These are phyloP conservation scores for Pristionchus maxplancki DNA, from an alignment of 2,888 invertebrate species.

Conservation along the genomic window DNA sequence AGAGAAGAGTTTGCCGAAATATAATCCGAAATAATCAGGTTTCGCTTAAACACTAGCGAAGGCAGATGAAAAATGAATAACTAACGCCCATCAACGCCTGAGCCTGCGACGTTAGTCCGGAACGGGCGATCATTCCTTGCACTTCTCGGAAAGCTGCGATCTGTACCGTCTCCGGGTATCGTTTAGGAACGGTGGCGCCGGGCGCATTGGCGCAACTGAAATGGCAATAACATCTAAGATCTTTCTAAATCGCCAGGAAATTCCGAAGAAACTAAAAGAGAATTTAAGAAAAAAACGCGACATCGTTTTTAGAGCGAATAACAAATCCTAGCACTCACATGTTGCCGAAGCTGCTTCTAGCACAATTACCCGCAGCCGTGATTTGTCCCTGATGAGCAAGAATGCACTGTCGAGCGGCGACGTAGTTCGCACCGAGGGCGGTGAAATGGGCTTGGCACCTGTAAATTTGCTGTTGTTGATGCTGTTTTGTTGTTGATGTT, in stretches of 20 bases:
- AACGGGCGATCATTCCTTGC: not conserved
- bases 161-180: slow-evolving; percentile 49
- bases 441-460: slow-evolving; percentile 47
- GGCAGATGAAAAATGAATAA: too few relatives aligned
- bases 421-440: slow-evolving; percentile 9
- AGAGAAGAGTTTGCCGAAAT: too few relatives aligned
- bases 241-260: too few relatives aligned
- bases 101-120: slow-evolving; percentile 7
- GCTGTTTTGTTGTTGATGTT: too few relatives aligned
- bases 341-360: not conserved
- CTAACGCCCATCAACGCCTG: slow-evolving; percentile 16
- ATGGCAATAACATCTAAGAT: not conserved
- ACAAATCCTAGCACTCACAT: too few relatives aligned
- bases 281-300: too few relatives aligned
- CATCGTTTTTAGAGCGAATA: too few relatives aligned
- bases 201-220: slow-evolving; percentile 49
- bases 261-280: too few relatives aligned
- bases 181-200: slow-evolving; percentile 18
- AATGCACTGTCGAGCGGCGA: slow-evolving; percentile 38
- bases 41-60: too few relatives aligned
- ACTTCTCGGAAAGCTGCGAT: slow-evolving; percentile 45
- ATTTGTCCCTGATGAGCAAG: slow-evolving; percentile 23
- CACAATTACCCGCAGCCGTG: not conserved
- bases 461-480: too few relatives aligned
- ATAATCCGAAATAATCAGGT: too few relatives aligned